phyloP scores from a whole-genome alignment of 2,888 invertebrate species.

The Lycocerus yunnanus region DNA sequence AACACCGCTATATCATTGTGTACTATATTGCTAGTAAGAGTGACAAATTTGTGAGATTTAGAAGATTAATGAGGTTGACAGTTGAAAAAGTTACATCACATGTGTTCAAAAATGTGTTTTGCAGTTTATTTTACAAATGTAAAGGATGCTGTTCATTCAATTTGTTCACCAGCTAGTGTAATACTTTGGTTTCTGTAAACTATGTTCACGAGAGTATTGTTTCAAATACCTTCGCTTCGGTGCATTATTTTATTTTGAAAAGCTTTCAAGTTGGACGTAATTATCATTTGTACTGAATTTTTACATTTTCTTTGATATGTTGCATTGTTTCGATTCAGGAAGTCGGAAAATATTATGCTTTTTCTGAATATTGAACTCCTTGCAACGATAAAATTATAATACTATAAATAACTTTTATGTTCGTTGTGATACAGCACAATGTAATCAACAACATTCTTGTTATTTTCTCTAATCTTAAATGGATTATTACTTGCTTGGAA shows the following conservation, averaged over 20 bases:
- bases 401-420: neutral
- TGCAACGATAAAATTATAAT: neutral
- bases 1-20: neutral
- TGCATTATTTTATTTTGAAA: neutral
- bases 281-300: neutral
- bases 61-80: neutral
- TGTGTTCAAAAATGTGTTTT: neutral
- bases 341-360: neutral
- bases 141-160: neutral
- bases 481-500: too few species aligned
- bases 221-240: neutral
- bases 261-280: neutral
- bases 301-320: neutral
- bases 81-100: neutral
- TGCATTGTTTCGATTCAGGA: neutral
- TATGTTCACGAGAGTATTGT: neutral
- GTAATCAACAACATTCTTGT: too few species aligned
- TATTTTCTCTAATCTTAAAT: neutral
- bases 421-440: neutral
- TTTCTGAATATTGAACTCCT: neutral
- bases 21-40: neutral
- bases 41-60: neutral
- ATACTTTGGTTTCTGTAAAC: neutral
- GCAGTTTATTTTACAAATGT: neutral
- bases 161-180: neutral